These are phyloP conservation scores for Acronicta aceris DNA, from an alignment of 2,888 invertebrate genomes.

Conservation along the genomic window DNA sequence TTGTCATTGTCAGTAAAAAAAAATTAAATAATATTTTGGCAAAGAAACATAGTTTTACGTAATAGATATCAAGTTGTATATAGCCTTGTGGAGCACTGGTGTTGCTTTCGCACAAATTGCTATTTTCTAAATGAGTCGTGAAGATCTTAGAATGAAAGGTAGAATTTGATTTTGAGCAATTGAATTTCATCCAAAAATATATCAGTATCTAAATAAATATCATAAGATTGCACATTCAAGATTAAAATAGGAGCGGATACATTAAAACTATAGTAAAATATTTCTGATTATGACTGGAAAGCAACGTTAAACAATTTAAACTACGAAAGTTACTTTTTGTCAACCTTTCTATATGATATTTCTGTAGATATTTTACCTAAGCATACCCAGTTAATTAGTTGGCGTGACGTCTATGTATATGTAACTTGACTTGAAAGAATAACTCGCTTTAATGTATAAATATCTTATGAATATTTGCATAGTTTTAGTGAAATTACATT, in stretches of 20 bases:
- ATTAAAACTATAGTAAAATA: not conserved
- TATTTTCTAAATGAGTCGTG: slow-evolving; percentile 25
- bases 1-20: no score
- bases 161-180: not conserved
- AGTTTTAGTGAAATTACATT: slow-evolving; percentile 54
- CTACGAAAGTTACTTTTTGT: not conserved
- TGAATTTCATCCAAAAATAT: no score
- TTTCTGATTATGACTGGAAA: not conserved
- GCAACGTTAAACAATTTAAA: not conserved
- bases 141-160: slow-evolving; percentile 14
- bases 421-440: slow-evolving; percentile 27
- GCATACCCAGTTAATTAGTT: slow-evolving; percentile 13
- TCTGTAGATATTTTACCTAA: slow-evolving; percentile 22
- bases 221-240: no score
- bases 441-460: slow-evolving; percentile 55
- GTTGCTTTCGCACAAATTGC: slow-evolving; percentile 53
- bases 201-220: no score
- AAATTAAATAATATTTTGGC: no score
- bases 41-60: not conserved
- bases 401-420: slow-evolving; percentile 27
- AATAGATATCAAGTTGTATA: slow-evolving; percentile 20
- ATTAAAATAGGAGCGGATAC: no score
- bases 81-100: slow-evolving; percentile 43
- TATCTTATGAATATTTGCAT: slow-evolving; percentile 65
- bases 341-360: slow-evolving; percentile 9